Conservation (phyloP, 2,888 invertebrate genomes). For the Hydropsyche betteni region DNA sequence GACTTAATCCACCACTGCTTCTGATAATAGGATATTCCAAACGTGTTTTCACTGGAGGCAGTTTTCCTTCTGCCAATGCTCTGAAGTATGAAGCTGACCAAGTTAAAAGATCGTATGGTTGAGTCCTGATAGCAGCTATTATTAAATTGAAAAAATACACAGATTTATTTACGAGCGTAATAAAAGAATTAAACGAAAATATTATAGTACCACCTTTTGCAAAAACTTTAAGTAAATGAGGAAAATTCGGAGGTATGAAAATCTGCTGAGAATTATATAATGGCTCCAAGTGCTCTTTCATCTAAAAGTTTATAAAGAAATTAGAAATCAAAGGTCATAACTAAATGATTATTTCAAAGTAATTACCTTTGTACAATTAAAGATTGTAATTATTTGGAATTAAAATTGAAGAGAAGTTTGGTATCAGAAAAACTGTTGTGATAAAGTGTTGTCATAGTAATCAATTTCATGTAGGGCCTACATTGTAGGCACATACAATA, state of each 20-base stretch:
- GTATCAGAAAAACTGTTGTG: too few species aligned
- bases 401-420: too few species aligned
- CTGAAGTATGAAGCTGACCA: constrained; percentile 88
- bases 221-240: constrained; percentile 84
- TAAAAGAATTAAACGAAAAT: background rate
- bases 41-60: constrained; percentile 82
- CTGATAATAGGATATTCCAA: constrained; percentile 77
- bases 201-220: constrained; percentile 71
- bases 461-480: too few species aligned
- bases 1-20: constrained; percentile 78
- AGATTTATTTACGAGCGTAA: background rate
- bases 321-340: too few species aligned
- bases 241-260: constrained; percentile 82
- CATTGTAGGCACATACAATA: too few species aligned
- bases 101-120: constrained; percentile 84
- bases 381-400: too few species aligned
- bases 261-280: constrained; percentile 86
- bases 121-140: constrained; percentile 85
- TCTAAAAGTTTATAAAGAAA: constrained; percentile 55
- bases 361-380: too few species aligned
- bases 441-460: too few species aligned
- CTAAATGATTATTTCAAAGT: too few species aligned
- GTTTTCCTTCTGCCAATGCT: constrained; percentile 78
- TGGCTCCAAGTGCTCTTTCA: constrained; percentile 73
- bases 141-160: constrained; percentile 38